Base-by-base conservation (phyloP, 2,888 invertebrate species). In the Drosophila birchii region DNA sequence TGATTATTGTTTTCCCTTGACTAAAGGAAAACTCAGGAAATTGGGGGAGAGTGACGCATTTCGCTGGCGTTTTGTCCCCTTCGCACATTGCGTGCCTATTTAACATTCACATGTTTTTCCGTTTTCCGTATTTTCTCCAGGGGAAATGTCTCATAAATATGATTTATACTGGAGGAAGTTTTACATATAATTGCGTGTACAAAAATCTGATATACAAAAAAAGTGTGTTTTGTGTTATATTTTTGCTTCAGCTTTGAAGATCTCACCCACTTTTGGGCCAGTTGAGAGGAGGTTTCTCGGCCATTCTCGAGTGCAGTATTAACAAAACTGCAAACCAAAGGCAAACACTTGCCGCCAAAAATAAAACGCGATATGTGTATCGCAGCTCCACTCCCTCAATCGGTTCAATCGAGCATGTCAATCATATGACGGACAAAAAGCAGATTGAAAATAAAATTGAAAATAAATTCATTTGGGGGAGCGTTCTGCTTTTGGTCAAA, bases 71-170 rank as follows among this genome's bases (percentile, higher is more conserved):
- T 36, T 60, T 51, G 62, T 64, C 64, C 34, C 66, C 29, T 66
- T 66, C 51, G 64, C 68, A 69, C 78, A 75, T 86, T 86, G 86
- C 86, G 82, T 86, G 86, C 76, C 67, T 81, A 61, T 69, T 75
- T 73, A 79, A 71, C 82, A 86, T 86, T 86, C 79, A 76, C 75
- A 75, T 78, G 45, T n/a, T 66, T 47, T 58, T 58, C 41, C 49
- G 39, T 39, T 55, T 56, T 56, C 20, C 23, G 49, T 67, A 36
- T 64, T 67, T 59, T 53, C 66, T 76, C 70, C 57, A 68, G 57
- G 77, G 83, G 81, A 84, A 86, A 86, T 77, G 86, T 80, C 80
- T 77, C 79, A 86, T 86, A 82, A 86, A 86, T 84, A 86, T 86
- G 86, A 86, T 86, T 86, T 86, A 86, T 80, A 73, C 57, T 68